Conservation (phyloP, 2,797 vertebrate species). For the Poliocrania exsul region DNA sequence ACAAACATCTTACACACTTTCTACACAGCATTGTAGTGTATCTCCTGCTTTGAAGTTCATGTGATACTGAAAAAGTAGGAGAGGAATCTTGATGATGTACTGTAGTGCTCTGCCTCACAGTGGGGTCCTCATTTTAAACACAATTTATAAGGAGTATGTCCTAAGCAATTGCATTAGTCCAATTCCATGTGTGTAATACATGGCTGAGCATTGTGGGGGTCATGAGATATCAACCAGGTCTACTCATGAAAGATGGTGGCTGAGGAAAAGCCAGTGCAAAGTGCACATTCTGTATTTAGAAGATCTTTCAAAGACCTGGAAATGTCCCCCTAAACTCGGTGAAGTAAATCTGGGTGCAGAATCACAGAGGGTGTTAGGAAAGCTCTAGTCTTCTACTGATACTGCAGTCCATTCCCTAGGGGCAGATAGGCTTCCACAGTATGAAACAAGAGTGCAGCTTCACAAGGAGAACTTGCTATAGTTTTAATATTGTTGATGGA, state of each 20-base stretch:
- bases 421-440: neutral
- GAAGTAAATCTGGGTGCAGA: neutral
- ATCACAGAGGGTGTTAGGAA: neutral
- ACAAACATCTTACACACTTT: neutral
- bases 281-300: neutral
- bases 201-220: neutral
- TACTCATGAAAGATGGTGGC: neutral
- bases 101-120: neutral
- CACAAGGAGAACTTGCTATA: neutral
- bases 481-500: neutral
- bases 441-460: neutral
- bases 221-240: neutral
- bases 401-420: neutral
- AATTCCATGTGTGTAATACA: neutral
- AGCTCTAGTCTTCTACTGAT: neutral
- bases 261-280: neutral
- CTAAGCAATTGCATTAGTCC: neutral
- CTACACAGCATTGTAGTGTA: neutral
- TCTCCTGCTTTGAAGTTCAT: neutral
- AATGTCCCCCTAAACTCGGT: neutral
- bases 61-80: neutral
- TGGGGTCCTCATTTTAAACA: neutral
- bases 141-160: neutral
- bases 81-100: neutral
- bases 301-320: neutral